Evolutionary conservation across 2,113 vertebrate genomes (phyloP), one percentile per base, ranked within the genome.

Genomic region (Syngnathus scovelli): DNA sequence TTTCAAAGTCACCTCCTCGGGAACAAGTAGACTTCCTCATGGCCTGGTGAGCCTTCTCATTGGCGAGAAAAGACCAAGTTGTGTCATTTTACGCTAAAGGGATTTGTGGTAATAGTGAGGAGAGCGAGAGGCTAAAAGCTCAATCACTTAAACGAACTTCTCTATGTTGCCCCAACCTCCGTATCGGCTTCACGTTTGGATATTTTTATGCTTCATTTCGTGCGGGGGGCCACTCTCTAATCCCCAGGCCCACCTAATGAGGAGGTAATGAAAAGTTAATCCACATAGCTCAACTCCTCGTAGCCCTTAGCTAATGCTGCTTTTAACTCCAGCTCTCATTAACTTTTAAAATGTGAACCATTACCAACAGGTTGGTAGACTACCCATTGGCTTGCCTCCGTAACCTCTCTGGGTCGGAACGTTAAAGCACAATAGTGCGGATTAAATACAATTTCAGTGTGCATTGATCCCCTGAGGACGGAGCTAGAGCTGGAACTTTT

Each of bases 181-280:
- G 81, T 80, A 82, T 78, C 72, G 74, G 74, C 76, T 85, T 79
- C 67, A 76, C 77, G 77, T 83, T 84, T 85, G 72, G 81, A 81
- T 87, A 83, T 86, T 88, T 90, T 85, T 79, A 85, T 69, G 81
- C 84, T 86, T 82, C 78, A 83, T 90, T 91, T 90, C 81, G 85
- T 84, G 76, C 73, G 64, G 82, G 78, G 85, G 84, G 21, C 0
- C 61, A 39, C 75, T 76, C 67, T 74, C 71, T 85, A 91, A 91
- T 91, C 90, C 84, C 86, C 76, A 84, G 88, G 87, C 86, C 71
- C 81, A 81, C 78, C 74, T 91, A 90, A 91, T 90, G 86, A 91
- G 85, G 85, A 88, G 78, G 82, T 89, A 90, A 90, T 91, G 88
- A 87, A 90, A 90, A 90, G 88, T 90, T 90, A 90, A 91, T 91